Evolutionary conservation across 2,888 invertebrate genomes (phyloP).

Genomic region (Acleris holmiana): DNA sequence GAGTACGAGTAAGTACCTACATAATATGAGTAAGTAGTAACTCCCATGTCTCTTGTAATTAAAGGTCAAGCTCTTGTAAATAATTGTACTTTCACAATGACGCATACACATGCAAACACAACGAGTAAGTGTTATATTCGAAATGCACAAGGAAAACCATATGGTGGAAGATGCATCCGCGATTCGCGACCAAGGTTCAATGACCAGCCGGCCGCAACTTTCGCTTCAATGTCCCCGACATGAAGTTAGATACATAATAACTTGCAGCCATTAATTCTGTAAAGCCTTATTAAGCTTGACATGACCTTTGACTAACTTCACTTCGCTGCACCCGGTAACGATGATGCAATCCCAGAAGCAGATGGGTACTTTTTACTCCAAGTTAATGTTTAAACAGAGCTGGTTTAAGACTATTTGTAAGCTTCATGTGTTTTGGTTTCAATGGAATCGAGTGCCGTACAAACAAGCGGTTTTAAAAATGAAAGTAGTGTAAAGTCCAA

Average conservation of each 20-base stretch:
- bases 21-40: not conserved
- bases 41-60: too few relatives aligned
- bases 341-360: slow-evolving; percentile 32
- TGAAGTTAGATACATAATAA: slow-evolving; percentile 32
- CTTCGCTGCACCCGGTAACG: slow-evolving; percentile 27
- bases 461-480: slow-evolving; percentile 2
- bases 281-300: slow-evolving; percentile 40
- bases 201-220: slow-evolving; percentile 65
- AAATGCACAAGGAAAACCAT: slow-evolving; percentile 57
- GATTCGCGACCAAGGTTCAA: slow-evolving; percentile 54
- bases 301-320: slow-evolving; percentile 46
- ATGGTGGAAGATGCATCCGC: slow-evolving; percentile 60
- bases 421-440: not conserved
- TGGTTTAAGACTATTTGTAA: not conserved
- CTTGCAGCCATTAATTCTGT: slow-evolving; percentile 31
- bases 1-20: too few relatives aligned
- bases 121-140: slow-evolving; percentile 55
- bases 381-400: not conserved
- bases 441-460: too few relatives aligned
- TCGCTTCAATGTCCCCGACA: slow-evolving; percentile 58
- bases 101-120: slow-evolving; percentile 40
- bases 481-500: slow-evolving; percentile 18
- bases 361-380: slow-evolving; percentile 18
- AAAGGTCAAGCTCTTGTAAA: slow-evolving; percentile 4
- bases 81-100: slow-evolving; percentile 42